Percentiles rank a stretch among this genome's conserved stretches.
Conservation (phyloP, 64 coral and sea anemone species). For the Cladopsammia gracilis region DNA sequence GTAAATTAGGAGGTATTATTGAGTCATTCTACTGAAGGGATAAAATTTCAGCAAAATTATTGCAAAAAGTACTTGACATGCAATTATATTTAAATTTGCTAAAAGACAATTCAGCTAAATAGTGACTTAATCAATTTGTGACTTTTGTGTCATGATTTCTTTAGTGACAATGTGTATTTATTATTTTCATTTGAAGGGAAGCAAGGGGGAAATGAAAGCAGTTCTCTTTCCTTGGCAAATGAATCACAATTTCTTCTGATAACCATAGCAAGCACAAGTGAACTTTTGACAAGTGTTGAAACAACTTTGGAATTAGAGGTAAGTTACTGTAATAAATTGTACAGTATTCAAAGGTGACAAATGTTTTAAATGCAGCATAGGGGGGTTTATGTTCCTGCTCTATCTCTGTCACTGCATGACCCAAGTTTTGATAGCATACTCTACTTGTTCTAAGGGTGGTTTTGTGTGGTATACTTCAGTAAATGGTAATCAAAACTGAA, state of each 20-base stretch:
- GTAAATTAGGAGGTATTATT: conserved; percentile 46
- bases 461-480: no score
- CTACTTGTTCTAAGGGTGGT: no score
- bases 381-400: no score
- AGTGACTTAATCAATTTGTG: no score
- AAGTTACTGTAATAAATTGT: not conserved
- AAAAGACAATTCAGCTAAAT: no score
- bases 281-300: conserved; percentile 47
- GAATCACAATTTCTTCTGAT: conserved; percentile 86
- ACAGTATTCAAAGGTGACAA: no score
- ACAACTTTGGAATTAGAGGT: conserved; percentile 20
- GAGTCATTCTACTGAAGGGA: not conserved
- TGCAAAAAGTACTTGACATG: not conserved
- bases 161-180: not conserved
- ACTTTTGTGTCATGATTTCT: no score
- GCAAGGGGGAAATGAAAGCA: not conserved
- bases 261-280: conserved; percentile 59
- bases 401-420: no score
- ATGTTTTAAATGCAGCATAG: no score
- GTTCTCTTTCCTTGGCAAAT: conserved; percentile 83
- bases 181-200: not conserved
- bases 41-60: not conserved
- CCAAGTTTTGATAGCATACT: no score
- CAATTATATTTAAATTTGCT: no score
- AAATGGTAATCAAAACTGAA: no score